A percentile compares a stretch with the other conserved stretches of the same genome.
phyloP scores from a whole-genome alignment of 2,113 vertebrate genomes.

The Catharus bicknelli region DNA sequence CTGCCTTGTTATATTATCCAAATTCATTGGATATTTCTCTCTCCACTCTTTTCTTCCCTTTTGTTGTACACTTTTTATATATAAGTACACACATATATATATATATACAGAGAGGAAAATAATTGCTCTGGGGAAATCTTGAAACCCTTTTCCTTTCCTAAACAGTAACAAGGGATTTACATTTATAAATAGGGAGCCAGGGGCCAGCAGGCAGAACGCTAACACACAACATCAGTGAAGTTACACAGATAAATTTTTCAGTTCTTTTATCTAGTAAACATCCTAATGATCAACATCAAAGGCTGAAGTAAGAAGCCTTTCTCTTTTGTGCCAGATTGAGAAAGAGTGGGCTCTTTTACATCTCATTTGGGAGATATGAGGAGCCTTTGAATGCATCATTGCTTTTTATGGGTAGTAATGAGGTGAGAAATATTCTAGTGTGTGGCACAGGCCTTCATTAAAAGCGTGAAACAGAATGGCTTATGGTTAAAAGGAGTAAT shows the following conservation, averaged over 20 bases:
- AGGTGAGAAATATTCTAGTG: slow-evolving; percentile 90
- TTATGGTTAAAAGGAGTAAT: slow-evolving; percentile 82
- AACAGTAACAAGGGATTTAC: slow-evolving; percentile 42
- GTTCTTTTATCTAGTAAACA: slow-evolving; percentile 83
- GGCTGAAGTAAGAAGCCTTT: slow-evolving; percentile 62
- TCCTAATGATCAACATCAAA: slow-evolving; percentile 84
- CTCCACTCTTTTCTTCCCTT: background rate
- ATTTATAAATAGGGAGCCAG: slow-evolving; percentile 39
- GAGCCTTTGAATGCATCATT: slow-evolving; percentile 84
- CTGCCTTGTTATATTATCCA: slow-evolving; percentile 2
- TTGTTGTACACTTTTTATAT: background rate
- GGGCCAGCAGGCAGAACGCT: slow-evolving; percentile 39
- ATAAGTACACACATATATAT: background rate
- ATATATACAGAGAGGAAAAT: background rate
- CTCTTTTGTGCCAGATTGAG: slow-evolving; percentile 66
- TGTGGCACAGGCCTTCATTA: slow-evolving; percentile 86
- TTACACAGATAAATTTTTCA: slow-evolving; percentile 76
- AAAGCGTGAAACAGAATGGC: slow-evolving; percentile 81
- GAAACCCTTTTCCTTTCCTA: slow-evolving; percentile 20
- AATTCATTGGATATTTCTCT: slow-evolving; percentile 18
- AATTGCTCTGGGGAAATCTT: background rate
- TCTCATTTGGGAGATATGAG: slow-evolving; percentile 80
- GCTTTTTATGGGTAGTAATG: slow-evolving; percentile 89
- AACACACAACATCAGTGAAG: slow-evolving; percentile 74
- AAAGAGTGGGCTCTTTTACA: slow-evolving; percentile 68